Evolutionary conservation across 1,140 invertebrate species (phyloP), one percentile per base, ranked within the genome.

Genomic region (Episyrphus balteatus): DNA sequence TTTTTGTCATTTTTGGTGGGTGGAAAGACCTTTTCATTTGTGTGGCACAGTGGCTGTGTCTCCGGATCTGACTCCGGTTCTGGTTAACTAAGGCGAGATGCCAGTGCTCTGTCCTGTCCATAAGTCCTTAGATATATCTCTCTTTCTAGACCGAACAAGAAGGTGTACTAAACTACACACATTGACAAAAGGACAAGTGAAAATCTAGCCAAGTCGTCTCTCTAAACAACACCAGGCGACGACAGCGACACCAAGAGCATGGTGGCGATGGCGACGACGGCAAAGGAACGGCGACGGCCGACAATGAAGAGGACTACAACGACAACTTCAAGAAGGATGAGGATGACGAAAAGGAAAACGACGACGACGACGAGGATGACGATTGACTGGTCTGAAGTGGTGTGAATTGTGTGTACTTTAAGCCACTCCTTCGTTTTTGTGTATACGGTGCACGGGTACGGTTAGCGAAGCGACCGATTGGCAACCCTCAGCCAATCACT

Each of bases 331-430:
- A 31, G 26, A 38, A 37, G 15, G 13, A n/a, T 40, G 19, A 45
- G 34, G 43, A 40, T 17, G 15, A 17, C 21, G 18, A 46, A 8
- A 8, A 47, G 13, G 12, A 30, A 18, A 39, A 47, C 40, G 40
- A 33, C 31, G 33, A 46, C 10, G n/a, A 17, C 19, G 45, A 31
- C n/a, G 39, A 47, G 19, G 37, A 40, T 18, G 21, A 47, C 17
- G 44, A 32, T 37, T 12, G 7, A 6, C 31, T 44, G 13, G 32
- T 19, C 33, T 9, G 2, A 15, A 53, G 51, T 58, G 53, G 61
- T 66, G 63, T 63, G 63, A 63, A 59, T 61, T 62, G 60, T 63
- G 63, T 66, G 59, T 66, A 62, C 61, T 66, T 52, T 66, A 62
- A 61, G 64, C 64, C 64, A 67, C 64, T 67, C 64, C 64, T 67